Evolutionary conservation across 2,888 invertebrate species (phyloP).

Genomic region (Epinotia bilunana): DNA sequence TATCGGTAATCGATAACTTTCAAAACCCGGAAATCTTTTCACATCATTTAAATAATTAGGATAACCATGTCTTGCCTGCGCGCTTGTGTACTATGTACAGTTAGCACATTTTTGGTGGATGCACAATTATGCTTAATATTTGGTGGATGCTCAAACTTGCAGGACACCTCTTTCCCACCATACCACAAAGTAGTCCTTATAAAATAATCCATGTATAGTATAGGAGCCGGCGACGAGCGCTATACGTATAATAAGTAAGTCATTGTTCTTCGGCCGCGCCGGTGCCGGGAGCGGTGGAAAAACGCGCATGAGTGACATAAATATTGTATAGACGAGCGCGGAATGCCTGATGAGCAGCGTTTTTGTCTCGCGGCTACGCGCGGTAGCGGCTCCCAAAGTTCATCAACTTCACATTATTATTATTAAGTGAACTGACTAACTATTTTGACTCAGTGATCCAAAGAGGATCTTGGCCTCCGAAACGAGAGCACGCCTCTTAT

Average conservation of each 20-base stretch:
- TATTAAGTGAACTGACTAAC: not conserved
- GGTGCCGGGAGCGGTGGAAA: constrained; percentile 57
- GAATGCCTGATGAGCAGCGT: constrained; percentile 75
- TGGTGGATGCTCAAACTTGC: too few species aligned
- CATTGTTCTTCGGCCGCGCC: constrained; percentile 36
- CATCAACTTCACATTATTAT: not conserved
- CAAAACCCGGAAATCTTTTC: too few species aligned
- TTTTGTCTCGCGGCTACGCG: constrained; percentile 52
- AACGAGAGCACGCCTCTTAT: too few species aligned
- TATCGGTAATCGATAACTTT: too few species aligned
- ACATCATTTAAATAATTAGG: too few species aligned
- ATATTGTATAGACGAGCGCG: constrained; percentile 77
- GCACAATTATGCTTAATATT: too few species aligned
- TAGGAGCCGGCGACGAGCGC: constrained; percentile 10
- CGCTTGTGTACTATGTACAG: too few species aligned
- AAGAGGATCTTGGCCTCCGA: too few species aligned
- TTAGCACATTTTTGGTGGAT: too few species aligned
- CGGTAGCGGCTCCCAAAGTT: constrained; percentile 23
- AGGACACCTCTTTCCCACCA: not conserved
- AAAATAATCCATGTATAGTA: constrained; percentile 24
- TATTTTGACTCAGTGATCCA: too few species aligned
- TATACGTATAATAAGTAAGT: constrained; percentile 41
- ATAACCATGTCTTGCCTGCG: too few species aligned
- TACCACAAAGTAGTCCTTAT: not conserved
- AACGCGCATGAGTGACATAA: constrained; percentile 73